Evolutionary conservation across 2,888 invertebrate species (phyloP), one percentile per base, ranked within the genome.

Genomic region (Parapristionchus giblindavisi): DNA sequence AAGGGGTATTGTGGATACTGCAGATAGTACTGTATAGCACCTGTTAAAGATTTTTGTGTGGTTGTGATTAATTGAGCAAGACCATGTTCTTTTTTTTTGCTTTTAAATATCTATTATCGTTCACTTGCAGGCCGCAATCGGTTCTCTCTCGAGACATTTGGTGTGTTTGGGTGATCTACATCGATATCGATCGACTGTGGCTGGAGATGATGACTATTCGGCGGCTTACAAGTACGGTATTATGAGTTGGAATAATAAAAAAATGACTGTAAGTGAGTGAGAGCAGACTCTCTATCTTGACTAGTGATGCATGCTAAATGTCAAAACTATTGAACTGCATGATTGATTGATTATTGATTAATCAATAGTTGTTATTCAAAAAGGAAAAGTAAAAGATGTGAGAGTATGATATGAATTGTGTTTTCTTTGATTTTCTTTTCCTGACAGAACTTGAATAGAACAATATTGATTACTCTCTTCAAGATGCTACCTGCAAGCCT

Each of bases 101-200:
- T 43, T 43, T 14, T 43, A 43, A 43, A 14, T 43, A 17, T 43
- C 11, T 14, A 14, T 43, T 43, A 43, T 17, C 17, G 43, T 43
- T 75, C 40, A 17, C 1, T 32, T 75, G 21, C 66, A 81, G 81
- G 68, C 76, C 2, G 80, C 82, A 1, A 21, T 81, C 21, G 79
- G 79, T 91, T 95, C 88, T 91, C 94, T 82, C 93, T 94, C 97
- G 89, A 94, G 96, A 85, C 90, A 94, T 80, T 93, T 93, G 83
- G 91, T 97, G 68, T 94, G 93, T 87, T 91, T 97, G 84, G 98
- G 98, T 1, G 97, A 98, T 89, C 91, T 98, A 84, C 93, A 94
- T 21, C 91, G 97, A 77, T 98, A 98, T 89, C 92, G 92, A 88
- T 94, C 94, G 88, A 93, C 93, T 89, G 88, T 89, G 76, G 88